Percentiles rank a stretch among this genome's conserved stretches.
Conservation (phyloP, 2,113 vertebrate genomes). For the Chamaea fasciata region DNA sequence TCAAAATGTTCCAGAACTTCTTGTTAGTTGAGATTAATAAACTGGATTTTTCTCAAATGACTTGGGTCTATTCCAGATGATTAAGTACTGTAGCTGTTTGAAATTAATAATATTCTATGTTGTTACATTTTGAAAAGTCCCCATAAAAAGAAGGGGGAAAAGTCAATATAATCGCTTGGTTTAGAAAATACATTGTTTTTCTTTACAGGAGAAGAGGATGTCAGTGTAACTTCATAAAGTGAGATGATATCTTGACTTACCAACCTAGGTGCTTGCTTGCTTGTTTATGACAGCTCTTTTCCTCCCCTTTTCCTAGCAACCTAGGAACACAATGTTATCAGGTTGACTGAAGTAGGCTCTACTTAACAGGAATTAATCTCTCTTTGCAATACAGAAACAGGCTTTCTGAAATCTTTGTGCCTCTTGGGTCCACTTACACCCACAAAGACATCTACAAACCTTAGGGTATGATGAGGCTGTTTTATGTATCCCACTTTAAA, state of each 20-base stretch:
- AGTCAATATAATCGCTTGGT: not conserved
- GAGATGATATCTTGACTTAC: not conserved
- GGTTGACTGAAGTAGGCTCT: not conserved
- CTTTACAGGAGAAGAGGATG: not conserved
- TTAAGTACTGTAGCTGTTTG: not conserved
- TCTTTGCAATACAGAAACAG: not conserved
- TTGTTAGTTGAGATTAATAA: not conserved
- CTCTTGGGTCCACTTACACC: not conserved
- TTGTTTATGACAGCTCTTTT: not conserved
- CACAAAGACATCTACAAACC: not conserved
- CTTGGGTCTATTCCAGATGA: not conserved
- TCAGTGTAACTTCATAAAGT: not conserved
- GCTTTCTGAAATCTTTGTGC: not conserved
- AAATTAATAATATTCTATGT: not conserved
- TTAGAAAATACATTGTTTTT: not conserved
- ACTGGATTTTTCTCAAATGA: not conserved
- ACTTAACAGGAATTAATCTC: not conserved
- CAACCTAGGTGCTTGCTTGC: not conserved
- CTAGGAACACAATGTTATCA: not conserved
- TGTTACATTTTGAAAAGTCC: not conserved
- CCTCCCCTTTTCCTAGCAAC: not conserved
- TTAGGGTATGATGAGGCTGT: not conserved
- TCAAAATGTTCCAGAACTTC: not conserved
- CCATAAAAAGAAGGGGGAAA: not conserved
- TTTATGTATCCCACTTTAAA: not conserved